Conservation (phyloP, 2,888 invertebrate genomes). For the Pyrocoelia pectoralis region DNA sequence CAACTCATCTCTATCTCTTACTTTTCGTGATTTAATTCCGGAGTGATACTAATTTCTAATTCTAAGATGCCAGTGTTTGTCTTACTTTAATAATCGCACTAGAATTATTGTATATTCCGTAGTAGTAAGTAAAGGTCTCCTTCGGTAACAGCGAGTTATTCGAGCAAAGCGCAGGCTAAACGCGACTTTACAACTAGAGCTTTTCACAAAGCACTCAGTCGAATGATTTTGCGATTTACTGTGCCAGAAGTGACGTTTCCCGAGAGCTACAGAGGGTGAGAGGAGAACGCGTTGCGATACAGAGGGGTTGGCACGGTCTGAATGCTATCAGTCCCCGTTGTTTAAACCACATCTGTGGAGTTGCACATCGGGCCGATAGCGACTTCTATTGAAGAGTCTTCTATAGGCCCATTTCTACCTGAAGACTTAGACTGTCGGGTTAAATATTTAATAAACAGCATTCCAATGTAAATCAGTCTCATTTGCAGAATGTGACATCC, state of each 20-base stretch:
- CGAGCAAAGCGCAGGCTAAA: constrained; percentile 48
- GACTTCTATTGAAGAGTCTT: constrained; percentile 39
- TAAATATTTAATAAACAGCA: constrained; percentile 59
- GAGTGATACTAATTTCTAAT: neutral
- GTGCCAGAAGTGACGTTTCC: constrained; percentile 53
- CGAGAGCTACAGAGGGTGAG: constrained; percentile 52
- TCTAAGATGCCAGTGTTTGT: constrained; percentile 14
- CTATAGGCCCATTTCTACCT: constrained; percentile 32
- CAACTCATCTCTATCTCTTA: neutral
- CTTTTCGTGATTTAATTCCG: neutral
- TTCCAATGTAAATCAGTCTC: constrained; percentile 59
- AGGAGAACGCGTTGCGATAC: constrained; percentile 46
- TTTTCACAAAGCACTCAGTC: constrained; percentile 55
- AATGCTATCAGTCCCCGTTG: constrained; percentile 54
- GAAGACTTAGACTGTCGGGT: constrained; percentile 41
- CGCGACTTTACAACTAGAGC: constrained; percentile 52
- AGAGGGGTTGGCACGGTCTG: constrained; percentile 45
- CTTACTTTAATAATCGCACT: constrained; percentile 20
- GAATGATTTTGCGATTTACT: constrained; percentile 52
- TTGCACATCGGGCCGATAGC: constrained; percentile 49
- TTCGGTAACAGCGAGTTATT: constrained; percentile 42
- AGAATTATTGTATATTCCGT: constrained; percentile 22
- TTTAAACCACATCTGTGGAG: constrained; percentile 55
- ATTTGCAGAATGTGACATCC: constrained; percentile 55
- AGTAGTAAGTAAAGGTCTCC: constrained; percentile 32